Conservation (phyloP, 2,113 vertebrate genomes). For the Mobula birostris region DNA sequence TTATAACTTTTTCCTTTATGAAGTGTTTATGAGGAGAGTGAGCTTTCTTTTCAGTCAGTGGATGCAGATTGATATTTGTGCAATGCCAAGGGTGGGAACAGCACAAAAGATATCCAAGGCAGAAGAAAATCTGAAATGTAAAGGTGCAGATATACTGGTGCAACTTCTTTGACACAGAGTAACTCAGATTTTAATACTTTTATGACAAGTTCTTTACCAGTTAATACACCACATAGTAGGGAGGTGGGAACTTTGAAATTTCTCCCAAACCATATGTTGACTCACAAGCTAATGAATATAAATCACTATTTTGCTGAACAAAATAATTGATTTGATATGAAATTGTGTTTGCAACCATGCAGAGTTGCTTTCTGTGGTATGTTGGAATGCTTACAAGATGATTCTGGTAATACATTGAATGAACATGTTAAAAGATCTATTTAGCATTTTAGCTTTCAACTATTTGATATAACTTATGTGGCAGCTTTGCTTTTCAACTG, state of each 20-base stretch:
- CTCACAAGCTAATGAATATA: not conserved
- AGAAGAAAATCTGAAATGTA: not conserved
- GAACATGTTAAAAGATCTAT: not conserved
- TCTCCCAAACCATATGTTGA: not conserved
- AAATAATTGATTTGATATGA: not conserved
- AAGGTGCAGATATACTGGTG: not conserved
- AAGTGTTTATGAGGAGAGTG: not conserved
- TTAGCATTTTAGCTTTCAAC: not conserved
- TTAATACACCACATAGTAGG: not conserved
- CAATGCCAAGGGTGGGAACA: not conserved
- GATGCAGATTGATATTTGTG: not conserved
- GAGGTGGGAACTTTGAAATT: not conserved
- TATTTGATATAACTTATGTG: not conserved
- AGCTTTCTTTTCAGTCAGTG: not conserved
- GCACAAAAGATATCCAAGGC: not conserved
- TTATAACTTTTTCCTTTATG: not conserved
- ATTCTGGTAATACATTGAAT: not conserved
- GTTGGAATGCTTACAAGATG: not conserved
- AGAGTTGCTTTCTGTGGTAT: not conserved
- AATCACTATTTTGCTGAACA: not conserved
- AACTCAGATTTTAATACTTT: not conserved
- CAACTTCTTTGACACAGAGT: not conserved
- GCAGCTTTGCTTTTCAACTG: not conserved
- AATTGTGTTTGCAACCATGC: not conserved
- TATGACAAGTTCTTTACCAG: not conserved